Conservation (phyloP, 2,888 invertebrate genomes). For the Drosophila neoperkinsi region DNA sequence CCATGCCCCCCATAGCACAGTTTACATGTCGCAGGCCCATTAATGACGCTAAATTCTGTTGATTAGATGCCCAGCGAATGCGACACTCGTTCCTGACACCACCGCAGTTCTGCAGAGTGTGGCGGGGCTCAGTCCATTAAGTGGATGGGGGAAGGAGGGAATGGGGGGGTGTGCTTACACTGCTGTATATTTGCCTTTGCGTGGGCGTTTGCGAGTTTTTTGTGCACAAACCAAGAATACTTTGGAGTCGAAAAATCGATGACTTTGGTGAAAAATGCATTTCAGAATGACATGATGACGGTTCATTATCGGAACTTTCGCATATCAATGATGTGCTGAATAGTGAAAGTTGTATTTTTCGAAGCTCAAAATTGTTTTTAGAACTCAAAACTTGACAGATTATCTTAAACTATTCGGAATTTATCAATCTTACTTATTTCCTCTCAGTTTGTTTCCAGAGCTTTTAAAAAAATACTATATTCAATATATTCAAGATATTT, state of each 20-base stretch:
- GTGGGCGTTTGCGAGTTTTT: background rate
- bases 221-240: conserved; percentile 2
- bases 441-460: background rate
- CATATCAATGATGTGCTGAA: background rate
- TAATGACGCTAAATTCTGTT: conserved; percentile 77
- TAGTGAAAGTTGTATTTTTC: background rate
- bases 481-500: background rate
- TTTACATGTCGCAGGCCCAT: conserved; percentile 67
- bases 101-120: conserved; percentile 4
- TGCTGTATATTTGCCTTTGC: conserved; percentile 34
- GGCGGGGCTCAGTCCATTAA: background rate
- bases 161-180: background rate
- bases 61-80: conserved; percentile 73
- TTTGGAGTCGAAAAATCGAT: conserved; percentile 6
- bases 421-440: background rate
- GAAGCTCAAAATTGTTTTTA: background rate
- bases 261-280: conserved; percentile 6
- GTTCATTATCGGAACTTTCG: background rate
- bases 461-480: background rate
- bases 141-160: background rate
- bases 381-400: background rate
- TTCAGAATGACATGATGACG: conserved; percentile 4
- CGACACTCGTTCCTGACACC: conserved; percentile 16
- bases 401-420: background rate
- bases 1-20: background rate